These are phyloP conservation scores for Fissipunctia ypsillon DNA, from an alignment of 2,888 invertebrate species.

Conservation along the genomic window DNA sequence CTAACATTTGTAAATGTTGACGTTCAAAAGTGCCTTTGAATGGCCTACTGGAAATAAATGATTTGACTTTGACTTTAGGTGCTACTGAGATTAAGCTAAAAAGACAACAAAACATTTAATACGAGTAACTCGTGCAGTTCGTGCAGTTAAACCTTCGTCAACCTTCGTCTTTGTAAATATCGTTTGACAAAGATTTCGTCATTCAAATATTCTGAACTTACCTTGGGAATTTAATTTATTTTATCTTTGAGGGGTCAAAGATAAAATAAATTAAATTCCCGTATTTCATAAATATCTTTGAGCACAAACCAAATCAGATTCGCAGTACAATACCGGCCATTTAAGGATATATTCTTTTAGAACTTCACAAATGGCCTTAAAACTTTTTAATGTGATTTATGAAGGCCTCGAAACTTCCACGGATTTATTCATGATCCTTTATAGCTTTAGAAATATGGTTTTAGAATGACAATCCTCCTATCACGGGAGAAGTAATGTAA, in stretches of 20 bases:
- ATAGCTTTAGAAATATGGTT: constrained; percentile 38
- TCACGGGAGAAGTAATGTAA: neutral
- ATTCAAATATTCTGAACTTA: neutral
- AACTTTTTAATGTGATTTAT: constrained; percentile 66
- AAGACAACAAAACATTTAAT: neutral
- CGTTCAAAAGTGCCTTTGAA: neutral
- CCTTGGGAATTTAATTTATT: neutral
- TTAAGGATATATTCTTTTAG: constrained; percentile 40
- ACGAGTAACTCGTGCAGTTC: neutral
- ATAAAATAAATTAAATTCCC: constrained; percentile 23
- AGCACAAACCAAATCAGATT: constrained; percentile 34
- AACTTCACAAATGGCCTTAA: constrained; percentile 41
- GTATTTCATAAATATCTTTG: constrained; percentile 26
- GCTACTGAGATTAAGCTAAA: neutral
- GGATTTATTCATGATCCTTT: constrained; percentile 65
- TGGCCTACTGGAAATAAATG: neutral
- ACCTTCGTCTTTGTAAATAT: neutral
- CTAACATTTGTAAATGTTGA: neutral
- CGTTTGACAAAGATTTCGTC: constrained; percentile 2
- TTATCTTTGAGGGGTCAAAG: neutral
- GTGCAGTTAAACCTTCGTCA: neutral
- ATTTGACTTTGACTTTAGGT: neutral
- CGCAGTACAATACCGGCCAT: constrained; percentile 38
- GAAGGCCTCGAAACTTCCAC: constrained; percentile 53
- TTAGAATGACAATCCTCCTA: neutral